Evolutionary conservation across 2,113 vertebrate genomes (phyloP), one percentile per base, ranked within the genome.

Genomic region (Eulemur rufifrons): DNA sequence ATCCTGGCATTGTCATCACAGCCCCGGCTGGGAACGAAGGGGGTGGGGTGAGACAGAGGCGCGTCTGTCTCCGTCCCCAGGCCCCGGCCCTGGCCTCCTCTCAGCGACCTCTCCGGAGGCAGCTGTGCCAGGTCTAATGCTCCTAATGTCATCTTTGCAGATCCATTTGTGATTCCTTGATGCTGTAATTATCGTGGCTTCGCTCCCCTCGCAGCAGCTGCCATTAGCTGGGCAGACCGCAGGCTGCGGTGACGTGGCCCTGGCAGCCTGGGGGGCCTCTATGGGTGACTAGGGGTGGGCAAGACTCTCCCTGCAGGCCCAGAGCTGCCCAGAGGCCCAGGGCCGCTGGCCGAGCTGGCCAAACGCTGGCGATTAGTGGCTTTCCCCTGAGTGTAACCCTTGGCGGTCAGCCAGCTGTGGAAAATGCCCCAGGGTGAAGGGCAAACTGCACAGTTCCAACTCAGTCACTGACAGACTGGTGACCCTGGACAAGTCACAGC

Each of bases 141-240:
- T 97, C 96, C 97, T 96, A 98, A 96, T 97, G 96, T 95, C 97
- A 97, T 98, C 94, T 96, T 97, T 92, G 95, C 96, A 86, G 78
- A 97, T 93, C 87, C 97, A 97, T 98, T 98, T 98, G 95, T 7
- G 84, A 97, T 97, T 98, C 90, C 96, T 96, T 95, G 97, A 97
- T 95, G 97, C 97, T 0, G 86, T 97, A 96, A 95, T 97, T 95
- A 97, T 96, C 29, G 13, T 13, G 47, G 97, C n/a, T 97, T 80
- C 7, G 21, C 94, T 97, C 91, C 93, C 71, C 94, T 95, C 2
- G 1, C 76, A 92, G 90, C 64, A 4, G 0, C 94, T 0, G 52
- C 97, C 94, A 81, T 96, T 95, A 98, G 98, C 97, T 2, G 4
- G 97, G 8, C 96, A 86, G 92, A 92, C 87, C 21, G 0, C 95